Conservation (phyloP, 2,888 invertebrate genomes). For the Scaptomyza flava region DNA sequence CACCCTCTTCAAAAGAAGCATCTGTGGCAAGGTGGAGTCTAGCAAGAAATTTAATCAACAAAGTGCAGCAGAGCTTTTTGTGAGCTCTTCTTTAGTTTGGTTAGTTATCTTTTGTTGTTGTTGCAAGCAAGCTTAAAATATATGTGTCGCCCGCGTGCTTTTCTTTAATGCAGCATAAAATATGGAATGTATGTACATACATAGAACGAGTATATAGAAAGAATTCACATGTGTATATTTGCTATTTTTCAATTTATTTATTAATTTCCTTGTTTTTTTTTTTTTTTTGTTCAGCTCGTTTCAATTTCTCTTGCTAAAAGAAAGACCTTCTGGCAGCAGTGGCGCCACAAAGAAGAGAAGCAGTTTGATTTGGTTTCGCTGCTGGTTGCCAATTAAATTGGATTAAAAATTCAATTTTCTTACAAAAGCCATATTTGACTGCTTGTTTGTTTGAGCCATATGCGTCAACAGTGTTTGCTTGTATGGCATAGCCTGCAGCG, state of each 20-base stretch:
- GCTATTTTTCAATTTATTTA: constrained; percentile 63
- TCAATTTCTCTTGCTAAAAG: constrained; percentile 22
- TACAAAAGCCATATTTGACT: constrained; percentile 46
- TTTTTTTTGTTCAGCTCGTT: constrained; percentile 7
- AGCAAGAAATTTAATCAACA: constrained; percentile 75
- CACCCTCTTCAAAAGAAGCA: neutral
- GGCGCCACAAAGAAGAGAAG: constrained; percentile 36
- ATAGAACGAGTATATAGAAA: neutral
- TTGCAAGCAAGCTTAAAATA: constrained; percentile 54
- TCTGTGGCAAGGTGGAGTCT: constrained; percentile 50
- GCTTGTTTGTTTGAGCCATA: constrained; percentile 51
- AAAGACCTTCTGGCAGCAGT: constrained; percentile 16
- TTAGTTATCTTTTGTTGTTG: constrained; percentile 15
- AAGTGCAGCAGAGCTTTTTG: constrained; percentile 66
- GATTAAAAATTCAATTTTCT: constrained; percentile 80
- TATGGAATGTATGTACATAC: neutral
- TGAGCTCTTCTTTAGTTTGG: constrained; percentile 37
- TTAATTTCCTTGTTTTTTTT: constrained; percentile 46
- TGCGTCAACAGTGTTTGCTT: constrained; percentile 58
- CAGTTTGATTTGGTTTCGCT: constrained; percentile 33
- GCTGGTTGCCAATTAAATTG: constrained; percentile 70
- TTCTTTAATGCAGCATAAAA: constrained; percentile 36
- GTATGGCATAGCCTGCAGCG: constrained; percentile 52
- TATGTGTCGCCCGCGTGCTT: constrained; percentile 67
- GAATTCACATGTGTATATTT: constrained; percentile 42